These are phyloP conservation scores for Aphidius colemani DNA, from an alignment of 2,888 invertebrate species.

Conservation along the genomic window DNA sequence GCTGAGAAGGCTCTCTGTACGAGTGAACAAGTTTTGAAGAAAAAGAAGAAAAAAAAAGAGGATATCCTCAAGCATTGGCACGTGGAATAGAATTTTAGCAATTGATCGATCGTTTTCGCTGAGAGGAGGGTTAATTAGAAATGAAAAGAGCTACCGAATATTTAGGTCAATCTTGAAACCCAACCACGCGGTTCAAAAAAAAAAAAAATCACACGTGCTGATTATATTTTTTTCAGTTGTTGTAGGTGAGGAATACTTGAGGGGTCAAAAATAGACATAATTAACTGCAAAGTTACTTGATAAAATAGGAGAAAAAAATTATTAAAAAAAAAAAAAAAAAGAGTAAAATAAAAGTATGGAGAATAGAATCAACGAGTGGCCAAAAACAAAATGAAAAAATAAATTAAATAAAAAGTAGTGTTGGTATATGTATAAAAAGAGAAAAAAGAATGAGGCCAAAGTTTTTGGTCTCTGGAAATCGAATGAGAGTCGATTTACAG, in stretches of 20 bases:
- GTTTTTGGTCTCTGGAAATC: conserved; percentile 1
- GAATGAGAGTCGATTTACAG: conserved; percentile 28
- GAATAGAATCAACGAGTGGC: conserved; percentile 16
- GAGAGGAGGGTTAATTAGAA: conserved; percentile 4
- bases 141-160: conserved; percentile 29
- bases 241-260: neutral
- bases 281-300: too few relatives aligned
- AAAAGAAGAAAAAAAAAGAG: neutral
- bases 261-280: too few relatives aligned
- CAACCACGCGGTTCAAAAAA: too few relatives aligned
- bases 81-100: conserved; percentile 2
- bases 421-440: neutral
- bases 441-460: conserved; percentile 21
- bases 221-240: conserved; percentile 5
- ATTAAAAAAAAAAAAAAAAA: too few relatives aligned
- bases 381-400: conserved; percentile 6
- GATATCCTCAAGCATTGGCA: neutral
- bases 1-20: conserved; percentile 4
- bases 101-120: conserved; percentile 13
- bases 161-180: too few relatives aligned
- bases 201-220: neutral
- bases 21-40: neutral
- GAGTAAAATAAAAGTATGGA: neutral
- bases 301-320: too few relatives aligned
- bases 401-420: conserved; percentile 12